phyloP scores from a whole-genome alignment of 2,797 vertebrate genomes.

The Rhinichthys osculus region DNA sequence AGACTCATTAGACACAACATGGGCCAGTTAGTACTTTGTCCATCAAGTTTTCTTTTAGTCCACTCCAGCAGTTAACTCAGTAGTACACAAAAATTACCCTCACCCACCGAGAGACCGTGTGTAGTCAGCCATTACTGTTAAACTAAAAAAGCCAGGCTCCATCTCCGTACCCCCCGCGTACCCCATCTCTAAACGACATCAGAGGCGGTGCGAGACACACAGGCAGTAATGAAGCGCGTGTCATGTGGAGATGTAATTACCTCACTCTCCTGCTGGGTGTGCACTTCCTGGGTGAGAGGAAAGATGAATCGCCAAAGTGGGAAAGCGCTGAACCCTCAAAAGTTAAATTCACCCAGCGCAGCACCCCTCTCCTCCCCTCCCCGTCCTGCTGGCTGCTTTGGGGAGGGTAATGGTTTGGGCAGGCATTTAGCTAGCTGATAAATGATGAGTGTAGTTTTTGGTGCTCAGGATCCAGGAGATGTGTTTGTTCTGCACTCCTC shows the following conservation, averaged over 20 bases:
- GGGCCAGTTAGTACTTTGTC: not conserved
- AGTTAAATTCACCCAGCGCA: conserved; percentile 95
- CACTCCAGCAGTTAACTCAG: conserved; percentile 18
- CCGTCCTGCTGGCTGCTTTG: conserved; percentile 51
- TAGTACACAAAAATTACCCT: conserved; percentile 20
- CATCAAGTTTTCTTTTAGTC: not conserved
- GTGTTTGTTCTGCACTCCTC: conserved; percentile 84
- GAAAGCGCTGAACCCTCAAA: conserved; percentile 96
- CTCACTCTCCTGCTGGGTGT: conserved; percentile 89
- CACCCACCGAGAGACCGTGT: not conserved
- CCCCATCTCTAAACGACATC: conserved; percentile 21
- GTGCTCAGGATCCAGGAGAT: conserved; percentile 73
- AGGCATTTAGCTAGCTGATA: conserved; percentile 93
- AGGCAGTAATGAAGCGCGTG: conserved; percentile 94
- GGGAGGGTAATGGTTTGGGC: conserved; percentile 97
- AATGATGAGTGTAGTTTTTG: conserved; percentile 96
- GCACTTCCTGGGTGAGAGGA: conserved; percentile 81
- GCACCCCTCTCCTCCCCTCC: conserved; percentile 59
- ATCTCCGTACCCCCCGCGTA: not conserved
- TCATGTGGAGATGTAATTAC: conserved; percentile 98
- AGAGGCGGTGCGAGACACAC: conserved; percentile 85
- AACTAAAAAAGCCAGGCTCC: conserved; percentile 13
- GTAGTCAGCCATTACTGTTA: conserved; percentile 26
- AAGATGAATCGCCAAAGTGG: conserved; percentile 97
- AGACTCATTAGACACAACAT: not conserved